A percentile compares a stretch with the other conserved stretches of the same genome.
phyloP scores from a whole-genome alignment of 1,140 invertebrate species.

The Penaeus vannamei region DNA sequence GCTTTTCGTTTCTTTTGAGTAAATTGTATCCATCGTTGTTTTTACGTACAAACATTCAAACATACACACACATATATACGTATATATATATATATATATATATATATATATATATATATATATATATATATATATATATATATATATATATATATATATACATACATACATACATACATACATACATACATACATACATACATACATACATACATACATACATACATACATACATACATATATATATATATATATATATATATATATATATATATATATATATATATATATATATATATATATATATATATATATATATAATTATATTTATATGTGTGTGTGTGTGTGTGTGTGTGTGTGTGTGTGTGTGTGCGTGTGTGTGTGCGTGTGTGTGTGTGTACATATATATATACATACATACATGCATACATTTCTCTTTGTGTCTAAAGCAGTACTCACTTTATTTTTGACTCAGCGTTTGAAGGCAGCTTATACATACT shows the following conservation, averaged over 20 bases:
- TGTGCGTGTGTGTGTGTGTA: not conserved
- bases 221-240: constrained; percentile 6
- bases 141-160: not conserved
- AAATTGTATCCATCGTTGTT: no score
- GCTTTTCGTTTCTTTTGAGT: no score
- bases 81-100: no score
- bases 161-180: not conserved
- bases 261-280: constrained; percentile 37
- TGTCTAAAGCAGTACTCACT: no score
- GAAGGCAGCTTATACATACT: no score
- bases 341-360: not conserved
- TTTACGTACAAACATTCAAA: no score
- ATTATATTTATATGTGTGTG: not conserved
- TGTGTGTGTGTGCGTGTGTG: not conserved
- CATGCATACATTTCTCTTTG: not conserved
- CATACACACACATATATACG: no score
- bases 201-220: not conserved
- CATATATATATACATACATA: not conserved
- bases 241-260: constrained; percentile 37
- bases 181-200: not conserved
- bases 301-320: constrained; percentile 38
- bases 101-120: no score
- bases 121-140: no score
- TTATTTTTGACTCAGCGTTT: no score
- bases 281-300: constrained; percentile 40